Conservation (phyloP, 2,113 vertebrate species). For the Salvelinus alpinus region DNA sequence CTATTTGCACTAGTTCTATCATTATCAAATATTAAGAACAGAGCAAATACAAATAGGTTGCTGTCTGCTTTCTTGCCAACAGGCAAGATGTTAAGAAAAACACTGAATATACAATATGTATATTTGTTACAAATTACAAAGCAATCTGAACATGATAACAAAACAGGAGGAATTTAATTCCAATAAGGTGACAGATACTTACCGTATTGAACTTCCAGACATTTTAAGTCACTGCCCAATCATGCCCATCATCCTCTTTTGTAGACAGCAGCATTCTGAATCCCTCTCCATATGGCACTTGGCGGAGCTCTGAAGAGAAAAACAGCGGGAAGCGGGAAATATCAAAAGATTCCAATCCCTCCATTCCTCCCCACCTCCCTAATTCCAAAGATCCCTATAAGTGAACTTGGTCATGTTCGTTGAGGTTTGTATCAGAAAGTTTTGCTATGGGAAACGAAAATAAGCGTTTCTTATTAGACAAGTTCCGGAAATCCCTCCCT, state of each 20-base stretch:
- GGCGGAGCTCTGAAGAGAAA: slow-evolving; percentile 45
- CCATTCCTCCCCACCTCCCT: not conserved
- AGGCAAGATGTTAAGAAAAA: slow-evolving; percentile 34
- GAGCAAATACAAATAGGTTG: slow-evolving; percentile 34
- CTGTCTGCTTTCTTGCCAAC: slow-evolving; percentile 44
- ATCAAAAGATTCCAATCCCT: slow-evolving; percentile 41
- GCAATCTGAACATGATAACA: not conserved
- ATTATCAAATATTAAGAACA: slow-evolving; percentile 41
- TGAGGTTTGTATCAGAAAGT: too few relatives aligned
- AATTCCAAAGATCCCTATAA: slow-evolving; percentile 5
- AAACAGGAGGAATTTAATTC: not conserved
- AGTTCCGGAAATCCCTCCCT: too few relatives aligned
- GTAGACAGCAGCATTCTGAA: slow-evolving; percentile 8
- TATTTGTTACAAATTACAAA: not conserved
- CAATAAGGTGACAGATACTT: not conserved
- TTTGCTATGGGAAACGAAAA: too few relatives aligned
- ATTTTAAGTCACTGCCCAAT: slow-evolving; percentile 1
- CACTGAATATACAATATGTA: not conserved
- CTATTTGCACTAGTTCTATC: slow-evolving; percentile 34
- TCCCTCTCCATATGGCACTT: slow-evolving; percentile 66
- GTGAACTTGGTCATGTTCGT: too few relatives aligned
- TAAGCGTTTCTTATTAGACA: too few relatives aligned
- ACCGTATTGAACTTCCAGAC: not conserved
- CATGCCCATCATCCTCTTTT: not conserved
- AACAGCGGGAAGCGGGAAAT: slow-evolving; percentile 61